phyloP scores from a whole-genome alignment of 2,113 vertebrate genomes.

The Psammodynastes pulverulentus region DNA sequence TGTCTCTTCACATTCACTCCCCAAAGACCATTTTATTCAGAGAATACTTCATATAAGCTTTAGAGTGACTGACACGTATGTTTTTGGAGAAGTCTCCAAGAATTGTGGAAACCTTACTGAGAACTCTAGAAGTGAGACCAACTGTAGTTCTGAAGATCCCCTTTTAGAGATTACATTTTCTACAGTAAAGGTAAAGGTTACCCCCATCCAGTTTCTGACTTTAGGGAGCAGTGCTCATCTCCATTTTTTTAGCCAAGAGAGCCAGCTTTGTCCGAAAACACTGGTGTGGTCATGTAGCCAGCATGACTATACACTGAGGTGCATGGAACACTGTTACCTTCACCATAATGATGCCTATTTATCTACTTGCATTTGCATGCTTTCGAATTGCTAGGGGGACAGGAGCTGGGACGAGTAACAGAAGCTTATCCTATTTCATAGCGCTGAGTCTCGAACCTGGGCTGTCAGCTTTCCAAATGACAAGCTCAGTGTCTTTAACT shows the following conservation, averaged over 20 bases:
- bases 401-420: background rate
- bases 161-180: background rate
- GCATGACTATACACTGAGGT: no score
- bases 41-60: background rate
- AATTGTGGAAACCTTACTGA: background rate
- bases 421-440: background rate
- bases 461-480: background rate
- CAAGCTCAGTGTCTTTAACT: background rate
- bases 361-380: no score
- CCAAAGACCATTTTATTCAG: background rate
- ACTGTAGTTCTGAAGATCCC: background rate
- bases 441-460: background rate
- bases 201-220: background rate
- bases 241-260: no score
- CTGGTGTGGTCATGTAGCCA: no score
- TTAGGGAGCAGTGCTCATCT: background rate
- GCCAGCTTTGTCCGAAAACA: no score
- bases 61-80: background rate
- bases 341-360: no score
- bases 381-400: no score
- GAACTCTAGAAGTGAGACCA: no score
- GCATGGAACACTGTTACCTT: no score
- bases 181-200: background rate
- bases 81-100: background rate
- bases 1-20: background rate